Conservation (phyloP, 2,888 invertebrate species). For the Boloria euphrosyne region DNA sequence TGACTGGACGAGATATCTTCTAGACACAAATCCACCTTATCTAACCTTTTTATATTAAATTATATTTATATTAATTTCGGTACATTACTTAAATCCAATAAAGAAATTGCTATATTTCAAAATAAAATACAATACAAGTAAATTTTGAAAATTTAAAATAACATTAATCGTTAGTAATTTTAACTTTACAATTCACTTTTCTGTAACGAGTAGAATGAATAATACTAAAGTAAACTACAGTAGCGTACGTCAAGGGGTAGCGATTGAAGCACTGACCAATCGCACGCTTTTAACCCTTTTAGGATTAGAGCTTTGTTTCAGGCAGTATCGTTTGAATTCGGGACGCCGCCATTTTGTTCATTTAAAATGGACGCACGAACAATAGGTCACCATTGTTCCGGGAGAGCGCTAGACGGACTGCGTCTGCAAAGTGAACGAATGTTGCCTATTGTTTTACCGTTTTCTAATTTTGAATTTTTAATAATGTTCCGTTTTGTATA, state of each 20-base stretch:
- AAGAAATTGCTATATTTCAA: too few species aligned
- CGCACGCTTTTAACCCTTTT: slow-evolving; percentile 78
- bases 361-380: slow-evolving; percentile 80
- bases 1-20: too few species aligned
- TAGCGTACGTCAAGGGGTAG: slow-evolving; percentile 51
- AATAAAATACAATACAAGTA: too few species aligned
- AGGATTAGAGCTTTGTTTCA: slow-evolving; percentile 79
- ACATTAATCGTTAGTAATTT: too few species aligned
- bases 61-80: too few species aligned
- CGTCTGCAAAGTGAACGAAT: slow-evolving; percentile 63
- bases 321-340: slow-evolving; percentile 63
- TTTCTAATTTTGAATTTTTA: slow-evolving; percentile 69
- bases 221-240: not conserved
- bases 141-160: too few species aligned
- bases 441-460: slow-evolving; percentile 70
- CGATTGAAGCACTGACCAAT: slow-evolving; percentile 68
- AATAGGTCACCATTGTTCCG: slow-evolving; percentile 74
- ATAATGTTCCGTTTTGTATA: slow-evolving; percentile 47
- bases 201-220: not conserved
- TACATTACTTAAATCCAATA: too few species aligned
- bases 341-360: slow-evolving; percentile 77
- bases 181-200: not conserved
- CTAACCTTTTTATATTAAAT: too few species aligned
- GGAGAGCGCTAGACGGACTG: slow-evolving; percentile 61
- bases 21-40: too few species aligned